Base-by-base conservation (phyloP, 2,888 invertebrate genomes). In the Mythimna pallens region DNA sequence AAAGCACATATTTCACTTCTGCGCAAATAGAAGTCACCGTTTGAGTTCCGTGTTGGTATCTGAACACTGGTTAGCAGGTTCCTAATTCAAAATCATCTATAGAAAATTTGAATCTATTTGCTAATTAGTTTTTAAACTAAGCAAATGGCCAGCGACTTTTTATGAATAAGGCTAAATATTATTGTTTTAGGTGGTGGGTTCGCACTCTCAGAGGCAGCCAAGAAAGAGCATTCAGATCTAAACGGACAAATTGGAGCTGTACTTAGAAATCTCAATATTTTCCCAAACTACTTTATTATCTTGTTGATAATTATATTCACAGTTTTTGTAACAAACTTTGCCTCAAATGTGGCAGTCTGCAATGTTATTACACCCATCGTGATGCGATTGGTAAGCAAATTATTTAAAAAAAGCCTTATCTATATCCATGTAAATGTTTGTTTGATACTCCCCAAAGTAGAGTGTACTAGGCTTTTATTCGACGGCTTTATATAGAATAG, bases 311-410 rank as follows among this genome's bases (percentile, higher is more conserved):
- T 95, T 9, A 72, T 92, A 3, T 87, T 93, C 14, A 91, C 93
- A 0, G 72, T 92, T 14, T 89, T 94, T 25, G 30, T 95, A 2
- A 95, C 95, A 0, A 95, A 95, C 70, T 93, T 95, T 74, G 94
- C 95, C 2, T 92, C 95, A 0, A 95, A 94, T 71, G 95, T 93
- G 65, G 91, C 93, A 52, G 84, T 93, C 0, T 92, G 92, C 66
- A 94, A 93, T 75, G 93, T 95, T 0, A 82, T 95, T 14, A 82
- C 88, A 0, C 95, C 95, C 0, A 90, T 95, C 65, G 91, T 84
- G 0, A 94, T 95, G 95, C 87, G 90, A 76, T 72, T 95, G 91
- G 95, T 95, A 87, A 89, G 89, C 22, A 30, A 20, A 22, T n/a
- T 20, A 22, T n/a, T 54, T 40, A 64, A 58, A 20, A 30, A 30